Base-by-base conservation (phyloP, 1,140 invertebrate genomes). In the Zaprionus ornatus region DNA sequence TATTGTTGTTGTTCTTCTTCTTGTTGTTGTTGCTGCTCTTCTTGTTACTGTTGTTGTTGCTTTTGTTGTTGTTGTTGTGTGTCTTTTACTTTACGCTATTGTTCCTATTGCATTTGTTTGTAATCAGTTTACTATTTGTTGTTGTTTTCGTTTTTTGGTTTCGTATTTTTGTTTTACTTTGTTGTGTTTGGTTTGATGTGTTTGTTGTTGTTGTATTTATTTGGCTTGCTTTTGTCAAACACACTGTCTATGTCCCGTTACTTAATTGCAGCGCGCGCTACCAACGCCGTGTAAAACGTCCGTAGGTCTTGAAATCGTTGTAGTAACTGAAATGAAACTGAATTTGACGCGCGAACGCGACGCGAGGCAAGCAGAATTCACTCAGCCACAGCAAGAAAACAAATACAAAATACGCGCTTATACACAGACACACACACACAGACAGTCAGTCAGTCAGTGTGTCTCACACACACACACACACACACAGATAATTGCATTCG, bases 261-360 rank as follows among this genome's bases (percentile, higher is more conserved):
- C 81, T 84, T 70, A 83, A 84, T 83, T 80, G 72, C 64, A 77
- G 81, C 81, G 82, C 81, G 81, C 77, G 81, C 73, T 54, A 77
- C 73, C 63, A 82, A 82, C 81, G 81, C 80, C 72, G 82, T 78
- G 74, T 69, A 55, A 50, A 74, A 71, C 82, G 81, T 80, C 82
- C 82, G 82, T 70, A 71, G 82, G 76, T 84, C 74, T 85, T 85
- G 82, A 84, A 84, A 77, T 84, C 81, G 82, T 84, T 85, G 78
- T 80, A 80, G 77, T 85, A 82, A 82, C 80, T 82, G 68, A 79
- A 74, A 70, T 70, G 52, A 79, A 64, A 71, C 77, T 77, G 74
- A 80, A 77, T 84, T 84, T 80, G 81, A 84, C 81, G 81, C 73
- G 81, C 81, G 77, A 84, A 84, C 80, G 66, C 40, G n/a, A 40